A percentile compares a stretch with the other conserved stretches of the same genome.
These are phyloP conservation scores for Idaea straminata DNA, from an alignment of 2,888 invertebrate genomes.

Conservation along the genomic window DNA sequence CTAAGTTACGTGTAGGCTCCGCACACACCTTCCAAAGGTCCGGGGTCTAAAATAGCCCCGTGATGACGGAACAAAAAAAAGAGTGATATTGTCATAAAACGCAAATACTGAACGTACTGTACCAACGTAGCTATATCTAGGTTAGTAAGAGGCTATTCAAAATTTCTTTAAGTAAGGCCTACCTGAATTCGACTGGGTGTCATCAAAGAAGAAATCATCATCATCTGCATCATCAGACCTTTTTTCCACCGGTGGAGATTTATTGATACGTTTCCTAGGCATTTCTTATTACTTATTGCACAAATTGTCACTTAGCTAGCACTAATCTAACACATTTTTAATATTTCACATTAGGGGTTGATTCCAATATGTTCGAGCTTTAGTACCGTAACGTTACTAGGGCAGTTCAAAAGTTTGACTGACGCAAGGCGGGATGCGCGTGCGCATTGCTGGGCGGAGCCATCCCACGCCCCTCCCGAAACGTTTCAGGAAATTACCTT, in stretches of 20 bases:
- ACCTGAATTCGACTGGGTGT: conserved; percentile 71
- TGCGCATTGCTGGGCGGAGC: conserved; percentile 61
- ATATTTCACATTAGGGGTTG: conserved; percentile 19
- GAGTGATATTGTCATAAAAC: too few species aligned
- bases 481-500: conserved; percentile 44
- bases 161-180: not conserved
- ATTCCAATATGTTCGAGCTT: conserved; percentile 39
- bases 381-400: conserved; percentile 47
- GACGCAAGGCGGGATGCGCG: conserved; percentile 66
- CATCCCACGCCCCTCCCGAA: conserved; percentile 60
- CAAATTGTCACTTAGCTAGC: conserved; percentile 31
- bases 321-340: conserved; percentile 28
- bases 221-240: conserved; percentile 62
- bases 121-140: too few species aligned
- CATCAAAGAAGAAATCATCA: conserved; percentile 72
- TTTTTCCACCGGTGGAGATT: conserved; percentile 59
- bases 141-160: not conserved
- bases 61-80: too few species aligned
- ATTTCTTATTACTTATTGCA: conserved; percentile 47
- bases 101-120: too few species aligned
- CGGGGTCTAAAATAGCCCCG: too few species aligned
- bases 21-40: too few species aligned
- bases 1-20: too few species aligned
- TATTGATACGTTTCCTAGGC: conserved; percentile 66
- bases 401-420: conserved; percentile 40